Conservation (phyloP, 2,888 invertebrate genomes). For the Drosophila acutilabella region DNA sequence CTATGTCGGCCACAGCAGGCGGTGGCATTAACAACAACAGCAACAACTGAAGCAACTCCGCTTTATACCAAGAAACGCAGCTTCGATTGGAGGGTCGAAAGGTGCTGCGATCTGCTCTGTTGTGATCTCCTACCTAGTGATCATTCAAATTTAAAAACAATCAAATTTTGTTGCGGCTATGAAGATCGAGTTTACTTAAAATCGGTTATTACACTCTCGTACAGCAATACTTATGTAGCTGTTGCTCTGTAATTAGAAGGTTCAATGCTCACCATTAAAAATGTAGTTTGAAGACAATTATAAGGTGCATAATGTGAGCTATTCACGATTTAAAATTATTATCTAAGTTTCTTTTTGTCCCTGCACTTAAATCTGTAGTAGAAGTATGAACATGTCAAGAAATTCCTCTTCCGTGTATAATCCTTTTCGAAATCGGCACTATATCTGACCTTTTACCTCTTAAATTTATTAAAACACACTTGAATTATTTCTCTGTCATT, state of each 20-base stretch:
- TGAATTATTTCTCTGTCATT: too few relatives aligned
- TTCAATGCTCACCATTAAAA: neutral
- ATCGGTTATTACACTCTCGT: conserved; percentile 45
- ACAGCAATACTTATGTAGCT: conserved; percentile 6
- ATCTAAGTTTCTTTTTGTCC: too few relatives aligned
- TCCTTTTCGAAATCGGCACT: too few relatives aligned
- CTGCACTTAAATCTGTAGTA: too few relatives aligned
- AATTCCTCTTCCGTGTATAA: too few relatives aligned
- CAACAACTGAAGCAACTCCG: conserved; percentile 22
- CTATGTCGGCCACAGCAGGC: conserved; percentile 73
- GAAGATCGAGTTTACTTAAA: conserved; percentile 38
- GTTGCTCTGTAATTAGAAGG: conserved; percentile 18
- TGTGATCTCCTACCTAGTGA: conserved; percentile 29
- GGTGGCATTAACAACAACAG: conserved; percentile 52
- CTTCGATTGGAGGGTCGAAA: neutral
- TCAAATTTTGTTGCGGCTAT: conserved; percentile 53
- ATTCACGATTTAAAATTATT: too few relatives aligned
- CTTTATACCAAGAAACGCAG: conserved; percentile 36
- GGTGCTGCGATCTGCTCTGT: neutral
- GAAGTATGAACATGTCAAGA: too few relatives aligned
- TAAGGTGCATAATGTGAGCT: neutral
- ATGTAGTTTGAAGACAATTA: neutral
- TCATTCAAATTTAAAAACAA: conserved; percentile 71
- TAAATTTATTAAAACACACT: too few relatives aligned
- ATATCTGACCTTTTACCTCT: too few relatives aligned